These are phyloP conservation scores for Micronycteris hirsuta DNA, from an alignment of 2,113 vertebrate species.

Conservation along the genomic window DNA sequence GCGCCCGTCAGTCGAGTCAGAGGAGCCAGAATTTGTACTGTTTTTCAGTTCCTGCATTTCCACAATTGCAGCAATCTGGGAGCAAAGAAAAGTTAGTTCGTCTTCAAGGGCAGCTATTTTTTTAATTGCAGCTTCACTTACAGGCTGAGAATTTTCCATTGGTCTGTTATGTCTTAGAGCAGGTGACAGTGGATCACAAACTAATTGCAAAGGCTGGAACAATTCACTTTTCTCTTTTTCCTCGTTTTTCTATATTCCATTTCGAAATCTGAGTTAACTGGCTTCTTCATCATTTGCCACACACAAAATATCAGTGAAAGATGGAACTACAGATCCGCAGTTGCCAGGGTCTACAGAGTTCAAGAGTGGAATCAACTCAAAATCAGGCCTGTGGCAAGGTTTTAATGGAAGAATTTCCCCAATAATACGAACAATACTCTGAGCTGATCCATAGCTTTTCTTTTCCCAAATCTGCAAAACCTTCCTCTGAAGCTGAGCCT, in stretches of 20 bases:
- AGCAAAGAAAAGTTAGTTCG: constrained; percentile 87
- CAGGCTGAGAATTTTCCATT: not conserved
- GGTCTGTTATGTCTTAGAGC: not conserved
- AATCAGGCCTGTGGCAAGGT: constrained; percentile 83
- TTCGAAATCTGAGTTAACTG: constrained; percentile 81
- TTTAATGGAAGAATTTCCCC: constrained; percentile 89
- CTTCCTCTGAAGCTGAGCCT: constrained; percentile 52
- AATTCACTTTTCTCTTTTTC: constrained; percentile 20
- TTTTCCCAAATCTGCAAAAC: constrained; percentile 81
- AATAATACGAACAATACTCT: constrained; percentile 92
- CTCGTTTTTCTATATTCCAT: constrained; percentile 47
- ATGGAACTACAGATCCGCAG: constrained; percentile 77
- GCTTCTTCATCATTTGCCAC: constrained; percentile 85
- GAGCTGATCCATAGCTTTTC: constrained; percentile 88
- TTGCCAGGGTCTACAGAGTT: constrained; percentile 49
- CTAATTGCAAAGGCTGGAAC: not conserved
- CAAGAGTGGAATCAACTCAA: constrained; percentile 82
- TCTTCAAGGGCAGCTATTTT: constrained; percentile 92
- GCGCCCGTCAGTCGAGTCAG: constrained; percentile 58
- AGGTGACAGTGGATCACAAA: not conserved
- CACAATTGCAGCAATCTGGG: constrained; percentile 92
- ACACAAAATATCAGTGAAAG: constrained; percentile 90
- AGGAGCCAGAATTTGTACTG: not conserved
- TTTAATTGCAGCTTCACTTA: constrained; percentile 82
- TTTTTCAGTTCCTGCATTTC: constrained; percentile 72